Conservation (phyloP, 1,140 invertebrate species). For the Drosophila littoralis region DNA sequence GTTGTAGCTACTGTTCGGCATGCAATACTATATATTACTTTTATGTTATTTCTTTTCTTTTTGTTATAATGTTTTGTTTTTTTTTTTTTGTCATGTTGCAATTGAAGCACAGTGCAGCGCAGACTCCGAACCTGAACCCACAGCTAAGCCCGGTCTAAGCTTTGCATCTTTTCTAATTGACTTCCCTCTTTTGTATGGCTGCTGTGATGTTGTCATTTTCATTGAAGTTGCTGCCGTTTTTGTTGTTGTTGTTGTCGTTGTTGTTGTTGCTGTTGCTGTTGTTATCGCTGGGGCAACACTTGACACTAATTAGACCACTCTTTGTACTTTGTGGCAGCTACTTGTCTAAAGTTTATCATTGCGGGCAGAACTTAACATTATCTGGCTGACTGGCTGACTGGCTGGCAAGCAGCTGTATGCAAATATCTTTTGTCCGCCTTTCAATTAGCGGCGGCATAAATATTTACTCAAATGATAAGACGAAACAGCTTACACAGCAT, state of each 20-base stretch:
- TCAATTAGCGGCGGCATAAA: constrained; percentile 69
- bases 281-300: constrained; percentile 72
- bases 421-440: constrained; percentile 70
- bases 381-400: constrained; percentile 30
- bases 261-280: constrained; percentile 6
- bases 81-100: constrained; percentile 52
- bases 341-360: constrained; percentile 54
- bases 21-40: constrained; percentile 32
- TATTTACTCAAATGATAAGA: constrained; percentile 69
- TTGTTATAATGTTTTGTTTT: neutral
- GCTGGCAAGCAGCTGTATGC: constrained; percentile 46
- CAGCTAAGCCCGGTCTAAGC: constrained; percentile 39
- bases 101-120: constrained; percentile 39
- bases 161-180: constrained; percentile 80
- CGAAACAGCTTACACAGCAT: constrained; percentile 40
- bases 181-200: constrained; percentile 77
- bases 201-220: constrained; percentile 73
- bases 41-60: constrained; percentile 7
- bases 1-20: constrained; percentile 72
- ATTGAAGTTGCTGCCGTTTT: constrained; percentile 37
- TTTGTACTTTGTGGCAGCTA: constrained; percentile 64
- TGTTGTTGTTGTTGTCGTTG: constrained; percentile 33
- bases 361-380: constrained; percentile 61
- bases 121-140: constrained; percentile 32
- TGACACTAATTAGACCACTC: constrained; percentile 82